Percentiles rank a stretch among this genome's conserved stretches.
These are phyloP conservation scores for Antennarius maculatus DNA, from an alignment of 2,797 vertebrate genomes.

Conservation along the genomic window DNA sequence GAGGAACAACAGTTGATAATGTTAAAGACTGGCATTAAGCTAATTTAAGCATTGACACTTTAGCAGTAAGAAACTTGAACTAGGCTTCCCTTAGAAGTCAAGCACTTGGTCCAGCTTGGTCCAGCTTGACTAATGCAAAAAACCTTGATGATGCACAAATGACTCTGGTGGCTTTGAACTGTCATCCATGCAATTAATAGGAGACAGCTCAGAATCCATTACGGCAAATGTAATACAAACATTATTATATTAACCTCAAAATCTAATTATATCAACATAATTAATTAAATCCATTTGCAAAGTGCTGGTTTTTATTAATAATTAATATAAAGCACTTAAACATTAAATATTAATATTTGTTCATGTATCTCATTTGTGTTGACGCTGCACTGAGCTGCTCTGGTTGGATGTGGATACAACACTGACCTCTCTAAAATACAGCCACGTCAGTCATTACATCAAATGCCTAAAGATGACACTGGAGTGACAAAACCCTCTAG, in stretches of 20 bases:
- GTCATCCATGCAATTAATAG: conserved; percentile 80
- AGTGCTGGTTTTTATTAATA: conserved; percentile 75
- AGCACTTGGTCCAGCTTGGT: conserved; percentile 42
- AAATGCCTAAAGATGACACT: neutral
- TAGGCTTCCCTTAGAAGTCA: conserved; percentile 33
- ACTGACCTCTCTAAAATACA: neutral
- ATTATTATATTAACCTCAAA: conserved; percentile 81
- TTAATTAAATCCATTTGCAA: conserved; percentile 78
- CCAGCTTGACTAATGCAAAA: conserved; percentile 54
- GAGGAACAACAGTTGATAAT: neutral
- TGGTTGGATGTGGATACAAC: neutral
- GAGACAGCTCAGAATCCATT: conserved; percentile 76
- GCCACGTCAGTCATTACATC: neutral
- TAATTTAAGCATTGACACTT: neutral
- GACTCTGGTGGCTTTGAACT: conserved; percentile 65
- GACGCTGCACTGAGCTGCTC: conserved; percentile 29
- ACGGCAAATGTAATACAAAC: conserved; percentile 78
- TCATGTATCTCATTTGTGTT: conserved; percentile 48
- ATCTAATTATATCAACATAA: conserved; percentile 82
- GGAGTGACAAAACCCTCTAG: neutral
- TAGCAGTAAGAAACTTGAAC: neutral
- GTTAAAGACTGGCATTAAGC: neutral
- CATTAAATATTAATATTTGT: conserved; percentile 81
- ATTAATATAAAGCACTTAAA: conserved; percentile 76
- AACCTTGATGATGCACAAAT: conserved; percentile 58